phyloP scores from a whole-genome alignment of 2,888 invertebrate species.

The Halocaridina rubra region DNA sequence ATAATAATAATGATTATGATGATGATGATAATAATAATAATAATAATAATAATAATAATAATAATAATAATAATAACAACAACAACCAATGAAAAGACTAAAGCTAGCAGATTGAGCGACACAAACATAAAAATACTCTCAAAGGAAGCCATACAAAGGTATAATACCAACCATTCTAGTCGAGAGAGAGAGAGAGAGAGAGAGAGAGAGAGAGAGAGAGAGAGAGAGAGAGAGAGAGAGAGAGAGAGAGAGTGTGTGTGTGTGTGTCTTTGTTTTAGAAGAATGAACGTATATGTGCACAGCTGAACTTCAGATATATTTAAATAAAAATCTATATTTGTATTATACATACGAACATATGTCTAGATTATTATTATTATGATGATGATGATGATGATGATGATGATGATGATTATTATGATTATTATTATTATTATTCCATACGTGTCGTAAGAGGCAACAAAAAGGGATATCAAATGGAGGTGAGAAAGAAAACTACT shows the following conservation, averaged over 20 bases:
- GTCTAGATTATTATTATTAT: no score
- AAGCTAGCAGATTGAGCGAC: background rate
- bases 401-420: no score
- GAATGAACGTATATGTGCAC: no score
- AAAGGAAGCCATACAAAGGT: background rate
- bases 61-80: background rate
- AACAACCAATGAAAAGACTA: background rate
- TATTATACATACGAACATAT: background rate
- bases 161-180: background rate
- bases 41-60: background rate
- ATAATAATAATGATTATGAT: background rate
- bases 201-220: constrained; percentile 15
- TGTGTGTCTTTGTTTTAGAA: background rate
- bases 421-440: no score
- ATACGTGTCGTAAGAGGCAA: no score
- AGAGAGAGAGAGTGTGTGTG: background rate
- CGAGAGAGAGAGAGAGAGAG: constrained; percentile 6
- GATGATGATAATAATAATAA: background rate
- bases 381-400: no score
- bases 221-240: background rate
- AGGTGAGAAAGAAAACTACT: background rate
- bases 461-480: no score
- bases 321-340: background rate
- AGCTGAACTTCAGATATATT: no score
- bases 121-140: background rate